These are phyloP conservation scores for Lacanobia oleracea DNA, from an alignment of 2,888 invertebrate genomes.

Conservation along the genomic window DNA sequence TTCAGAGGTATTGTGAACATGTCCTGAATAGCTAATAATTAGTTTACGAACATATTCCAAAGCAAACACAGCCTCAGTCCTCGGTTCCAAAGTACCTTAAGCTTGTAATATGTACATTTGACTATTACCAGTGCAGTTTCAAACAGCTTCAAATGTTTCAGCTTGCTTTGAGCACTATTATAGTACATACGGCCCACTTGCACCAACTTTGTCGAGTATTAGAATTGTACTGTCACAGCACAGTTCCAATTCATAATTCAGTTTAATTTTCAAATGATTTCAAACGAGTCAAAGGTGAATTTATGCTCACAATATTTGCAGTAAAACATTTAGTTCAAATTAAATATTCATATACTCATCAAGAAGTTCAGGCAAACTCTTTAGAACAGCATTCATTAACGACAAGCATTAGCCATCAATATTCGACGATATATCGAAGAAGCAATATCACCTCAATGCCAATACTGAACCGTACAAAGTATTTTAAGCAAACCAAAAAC, in stretches of 20 bases:
- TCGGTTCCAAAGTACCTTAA: constrained; percentile 35
- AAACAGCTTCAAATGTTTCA: constrained; percentile 55
- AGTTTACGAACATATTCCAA: constrained; percentile 3
- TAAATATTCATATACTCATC: background rate
- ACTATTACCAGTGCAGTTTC: constrained; percentile 48
- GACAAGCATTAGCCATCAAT: background rate
- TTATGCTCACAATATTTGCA: background rate
- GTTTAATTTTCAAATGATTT: constrained; percentile 29
- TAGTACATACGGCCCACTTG: constrained; percentile 51
- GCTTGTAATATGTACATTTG: constrained; percentile 48
- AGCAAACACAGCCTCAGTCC: constrained; percentile 26
- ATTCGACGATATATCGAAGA: background rate
- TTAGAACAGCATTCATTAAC: background rate
- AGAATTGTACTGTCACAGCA: constrained; percentile 36
- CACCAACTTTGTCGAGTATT: constrained; percentile 34
- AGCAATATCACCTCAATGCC: constrained; percentile 5
- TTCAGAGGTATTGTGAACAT: background rate
- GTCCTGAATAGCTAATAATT: constrained; percentile 29
- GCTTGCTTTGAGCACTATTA: constrained; percentile 44
- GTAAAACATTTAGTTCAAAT: background rate
- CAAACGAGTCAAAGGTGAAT: background rate
- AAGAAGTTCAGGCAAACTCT: background rate
- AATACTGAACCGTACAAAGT: constrained; percentile 13
- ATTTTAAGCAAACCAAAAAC: background rate
- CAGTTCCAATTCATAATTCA: constrained; percentile 24